These are phyloP conservation scores for Drosophila subobscura DNA, from an alignment of 1,140 invertebrate genomes.

Conservation along the genomic window DNA sequence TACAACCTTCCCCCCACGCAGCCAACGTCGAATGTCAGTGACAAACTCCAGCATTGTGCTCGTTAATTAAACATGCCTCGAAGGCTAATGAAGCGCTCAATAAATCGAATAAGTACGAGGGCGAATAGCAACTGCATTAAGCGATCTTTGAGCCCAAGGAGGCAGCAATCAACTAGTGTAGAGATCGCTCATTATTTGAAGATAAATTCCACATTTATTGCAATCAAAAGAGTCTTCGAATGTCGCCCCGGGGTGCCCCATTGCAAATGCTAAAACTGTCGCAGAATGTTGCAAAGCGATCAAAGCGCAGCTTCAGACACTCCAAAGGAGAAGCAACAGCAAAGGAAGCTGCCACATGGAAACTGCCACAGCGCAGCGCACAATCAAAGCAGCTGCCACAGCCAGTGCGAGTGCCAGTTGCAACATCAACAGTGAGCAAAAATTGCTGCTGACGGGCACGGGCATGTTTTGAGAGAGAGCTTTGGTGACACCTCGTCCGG, in stretches of 20 bases:
- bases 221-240: background rate
- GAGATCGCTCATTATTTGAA: background rate
- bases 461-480: conserved; percentile 39
- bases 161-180: background rate
- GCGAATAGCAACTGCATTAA: conserved; percentile 31
- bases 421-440: conserved; percentile 3
- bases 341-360: conserved; percentile 13
- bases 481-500: conserved; percentile 37
- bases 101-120: conserved; percentile 20
- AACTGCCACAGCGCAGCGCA: conserved; percentile 24
- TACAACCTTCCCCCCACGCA: background rate
- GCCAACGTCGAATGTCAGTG: conserved; percentile 27
- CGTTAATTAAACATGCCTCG: conserved; percentile 61
- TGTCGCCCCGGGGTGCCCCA: conserved; percentile 28
- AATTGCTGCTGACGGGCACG: conserved; percentile 12
- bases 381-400: conserved; percentile 41
- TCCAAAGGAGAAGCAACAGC: background rate
- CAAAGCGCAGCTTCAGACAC: conserved; percentile 47
- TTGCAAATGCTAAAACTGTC: conserved; percentile 53
- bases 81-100: conserved; percentile 49
- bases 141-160: conserved; percentile 19
- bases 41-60: conserved; percentile 54
- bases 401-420: conserved; percentile 16
- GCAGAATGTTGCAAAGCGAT: conserved; percentile 56
- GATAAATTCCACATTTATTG: too few relatives aligned